Evolutionary conservation across 1,140 invertebrate genomes (phyloP), one percentile per base, ranked within the genome.

Genomic region (Drosophila gunungcola): DNA sequence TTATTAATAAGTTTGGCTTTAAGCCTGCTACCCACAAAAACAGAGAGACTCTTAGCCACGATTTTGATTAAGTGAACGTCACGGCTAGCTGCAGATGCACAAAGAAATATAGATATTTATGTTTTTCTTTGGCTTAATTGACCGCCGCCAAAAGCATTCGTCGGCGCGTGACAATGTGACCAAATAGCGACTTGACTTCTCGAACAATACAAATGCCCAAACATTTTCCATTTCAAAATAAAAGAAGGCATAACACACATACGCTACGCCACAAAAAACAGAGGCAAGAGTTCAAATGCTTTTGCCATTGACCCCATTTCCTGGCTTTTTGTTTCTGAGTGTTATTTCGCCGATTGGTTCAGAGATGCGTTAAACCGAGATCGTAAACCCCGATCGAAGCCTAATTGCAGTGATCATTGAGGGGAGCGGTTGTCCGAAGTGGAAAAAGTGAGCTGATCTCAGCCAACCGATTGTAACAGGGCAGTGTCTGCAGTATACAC

Each of bases 231-330:
- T 38, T 53, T 38, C 12, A 34, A 75, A 58, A 60, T 25, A n/a
- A 52, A 32, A 49, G 43, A 46, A 48, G 62, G 10, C 27, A 49
- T 38, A 32, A 16, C 54, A 34, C n/a, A 69, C 43, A 56, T 3
- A 2, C 13, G 16, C 63, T 34, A 38, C 51, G 16, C 16, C 16
- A 21, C 16, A 21, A 21, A 70, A 43, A 57, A 43, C 69, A 70
- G 57, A 69, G 53, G 34, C 67, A 83, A 76, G 67, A 89, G 83
- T 89, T 88, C 84, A 88, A 83, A 89, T 77, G 83, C 76, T 89
- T 89, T 89, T 88, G 83, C 72, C 83, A 83, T 88, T 88, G 83
- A 88, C 83, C 83, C 78, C 84, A 63, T 88, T 88, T 60, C 11
- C 41, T 43, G 48, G 12, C 36, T 21, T 27, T 32, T 46, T 32